phyloP scores from a whole-genome alignment of 2,797 vertebrate species.

The Eremophila alpestris region DNA sequence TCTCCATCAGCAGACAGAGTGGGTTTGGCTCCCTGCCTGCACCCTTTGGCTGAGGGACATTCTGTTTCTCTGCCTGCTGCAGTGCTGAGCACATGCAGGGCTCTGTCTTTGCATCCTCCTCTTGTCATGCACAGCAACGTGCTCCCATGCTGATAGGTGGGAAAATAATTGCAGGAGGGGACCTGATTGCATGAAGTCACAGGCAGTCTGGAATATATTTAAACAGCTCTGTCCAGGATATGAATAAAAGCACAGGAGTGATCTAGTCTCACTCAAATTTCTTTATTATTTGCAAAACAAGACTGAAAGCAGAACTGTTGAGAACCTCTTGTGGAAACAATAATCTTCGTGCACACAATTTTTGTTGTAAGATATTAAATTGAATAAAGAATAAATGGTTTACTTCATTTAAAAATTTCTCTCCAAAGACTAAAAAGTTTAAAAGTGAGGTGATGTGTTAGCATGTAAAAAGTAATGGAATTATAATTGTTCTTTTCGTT shows the following conservation, averaged over 20 bases:
- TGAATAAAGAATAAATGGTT: background rate
- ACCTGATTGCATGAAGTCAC: background rate
- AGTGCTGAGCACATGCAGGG: background rate
- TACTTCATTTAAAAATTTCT: background rate
- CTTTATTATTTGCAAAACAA: background rate
- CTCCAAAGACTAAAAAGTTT: background rate
- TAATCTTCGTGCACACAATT: background rate
- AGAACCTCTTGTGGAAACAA: background rate
- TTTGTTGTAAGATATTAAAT: background rate
- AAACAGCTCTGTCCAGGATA: background rate
- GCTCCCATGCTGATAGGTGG: background rate
- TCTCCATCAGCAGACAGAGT: background rate
- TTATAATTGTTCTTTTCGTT: background rate
- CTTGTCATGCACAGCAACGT: background rate
- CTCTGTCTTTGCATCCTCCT: background rate
- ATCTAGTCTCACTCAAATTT: background rate
- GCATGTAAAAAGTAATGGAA: background rate
- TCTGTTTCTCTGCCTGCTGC: background rate
- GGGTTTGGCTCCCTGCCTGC: background rate
- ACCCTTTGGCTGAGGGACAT: background rate
- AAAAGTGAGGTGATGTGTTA: background rate
- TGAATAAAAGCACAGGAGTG: background rate
- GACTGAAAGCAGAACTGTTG: background rate
- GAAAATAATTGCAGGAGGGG: background rate
- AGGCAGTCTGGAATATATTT: background rate